phyloP scores from a whole-genome alignment of 2,888 invertebrate genomes.

The Tribolium freemani region DNA sequence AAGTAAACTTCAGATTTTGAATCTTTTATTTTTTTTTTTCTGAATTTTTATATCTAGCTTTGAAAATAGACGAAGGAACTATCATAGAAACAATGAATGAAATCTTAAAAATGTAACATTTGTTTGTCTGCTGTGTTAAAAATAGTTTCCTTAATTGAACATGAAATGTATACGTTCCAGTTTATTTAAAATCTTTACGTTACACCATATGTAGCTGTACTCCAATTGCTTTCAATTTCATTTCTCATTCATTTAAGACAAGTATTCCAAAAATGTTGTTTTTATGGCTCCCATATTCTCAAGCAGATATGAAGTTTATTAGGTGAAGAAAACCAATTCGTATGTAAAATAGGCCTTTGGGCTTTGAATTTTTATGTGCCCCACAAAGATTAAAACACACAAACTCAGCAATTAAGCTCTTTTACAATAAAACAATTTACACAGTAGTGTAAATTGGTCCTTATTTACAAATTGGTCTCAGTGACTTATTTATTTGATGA shows the following conservation, averaged over 20 bases:
- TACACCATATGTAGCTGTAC: constrained; percentile 9
- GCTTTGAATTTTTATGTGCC: too few relatives aligned
- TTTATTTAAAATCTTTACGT: constrained; percentile 7
- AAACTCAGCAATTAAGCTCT: too few relatives aligned
- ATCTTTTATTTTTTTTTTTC: too few relatives aligned
- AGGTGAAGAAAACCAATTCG: not conserved
- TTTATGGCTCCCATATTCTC: too few relatives aligned
- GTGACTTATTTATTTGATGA: too few relatives aligned
- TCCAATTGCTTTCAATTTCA: not conserved
- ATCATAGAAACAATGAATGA: not conserved
- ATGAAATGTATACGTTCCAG: constrained; percentile 1
- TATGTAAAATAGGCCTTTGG: not conserved
- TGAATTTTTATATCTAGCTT: too few relatives aligned
- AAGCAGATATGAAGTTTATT: not conserved
- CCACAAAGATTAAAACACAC: too few relatives aligned
- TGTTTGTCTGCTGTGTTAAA: constrained; percentile 12
- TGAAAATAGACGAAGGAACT: not conserved
- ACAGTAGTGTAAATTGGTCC: too few relatives aligned
- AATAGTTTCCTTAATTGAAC: constrained; percentile 9
- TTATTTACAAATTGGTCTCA: too few relatives aligned
- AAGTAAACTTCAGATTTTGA: too few relatives aligned
- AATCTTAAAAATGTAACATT: constrained; percentile 4
- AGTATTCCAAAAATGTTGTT: not conserved
- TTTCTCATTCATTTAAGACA: not conserved
- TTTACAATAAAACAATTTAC: too few relatives aligned